A percentile compares a stretch with the other conserved stretches of the same genome.
These are phyloP conservation scores for Planococcus citri DNA, from an alignment of 1,140 invertebrate species.

Conservation along the genomic window DNA sequence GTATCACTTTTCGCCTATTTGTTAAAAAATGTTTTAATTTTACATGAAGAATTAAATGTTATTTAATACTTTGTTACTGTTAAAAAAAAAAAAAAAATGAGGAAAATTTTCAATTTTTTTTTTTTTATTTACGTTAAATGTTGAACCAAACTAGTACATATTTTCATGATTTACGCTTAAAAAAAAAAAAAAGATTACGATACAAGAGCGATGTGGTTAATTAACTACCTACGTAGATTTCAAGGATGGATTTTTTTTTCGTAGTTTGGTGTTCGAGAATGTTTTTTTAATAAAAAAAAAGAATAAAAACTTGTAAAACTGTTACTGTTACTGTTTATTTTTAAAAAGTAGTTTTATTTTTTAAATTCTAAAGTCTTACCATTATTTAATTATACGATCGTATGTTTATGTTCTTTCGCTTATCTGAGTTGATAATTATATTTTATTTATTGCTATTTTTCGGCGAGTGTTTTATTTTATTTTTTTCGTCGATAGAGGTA, in stretches of 20 bases:
- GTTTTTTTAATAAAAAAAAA: too few relatives aligned
- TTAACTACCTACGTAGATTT: too few relatives aligned
- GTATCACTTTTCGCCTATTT: constrained; percentile 6
- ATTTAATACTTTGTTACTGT: not conserved
- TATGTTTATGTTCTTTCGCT: constrained; percentile 12
- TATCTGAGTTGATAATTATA: constrained; percentile 1
- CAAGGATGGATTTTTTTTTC: too few relatives aligned
- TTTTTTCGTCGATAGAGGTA: too few relatives aligned
- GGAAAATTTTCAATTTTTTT: not conserved
- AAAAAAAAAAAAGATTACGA: not conserved
- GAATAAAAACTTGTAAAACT: not conserved
- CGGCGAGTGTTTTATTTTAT: too few relatives aligned
- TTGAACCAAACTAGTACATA: not conserved
- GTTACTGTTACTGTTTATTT: not conserved
- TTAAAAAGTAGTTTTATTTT: not conserved
- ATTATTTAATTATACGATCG: constrained; percentile 3
- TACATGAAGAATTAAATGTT: not conserved
- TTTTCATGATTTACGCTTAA: not conserved
- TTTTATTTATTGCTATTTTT: not conserved
- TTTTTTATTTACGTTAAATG: not conserved
- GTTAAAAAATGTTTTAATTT: not conserved
- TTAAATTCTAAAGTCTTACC: constrained; percentile 13
- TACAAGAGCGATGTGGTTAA: not conserved
- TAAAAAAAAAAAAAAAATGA: too few relatives aligned
- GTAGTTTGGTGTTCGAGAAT: too few relatives aligned